Conservation (phyloP, 2,113 vertebrate genomes). For the Neogale vison region DNA sequence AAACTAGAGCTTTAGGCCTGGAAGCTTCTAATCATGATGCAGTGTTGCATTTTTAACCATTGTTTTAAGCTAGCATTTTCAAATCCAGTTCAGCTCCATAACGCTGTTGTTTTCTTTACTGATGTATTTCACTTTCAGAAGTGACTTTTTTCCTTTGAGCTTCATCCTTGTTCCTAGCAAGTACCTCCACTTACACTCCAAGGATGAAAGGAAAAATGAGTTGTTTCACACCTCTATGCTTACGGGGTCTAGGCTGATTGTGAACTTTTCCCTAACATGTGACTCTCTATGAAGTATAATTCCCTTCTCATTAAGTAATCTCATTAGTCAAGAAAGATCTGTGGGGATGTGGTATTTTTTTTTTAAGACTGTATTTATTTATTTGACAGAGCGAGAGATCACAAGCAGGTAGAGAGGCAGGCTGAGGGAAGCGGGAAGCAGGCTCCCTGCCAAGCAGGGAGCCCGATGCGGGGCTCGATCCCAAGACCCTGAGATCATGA, state of each 20-base stretch:
- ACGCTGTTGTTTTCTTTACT: conserved; percentile 84
- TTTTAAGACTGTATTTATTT: neutral
- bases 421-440: too few species aligned
- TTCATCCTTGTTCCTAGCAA: conserved; percentile 65
- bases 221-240: conserved; percentile 30
- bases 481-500: too few species aligned
- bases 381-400: too few species aligned
- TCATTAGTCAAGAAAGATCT: conserved; percentile 35
- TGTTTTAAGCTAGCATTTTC: conserved; percentile 76
- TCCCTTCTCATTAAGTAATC: conserved; percentile 38
- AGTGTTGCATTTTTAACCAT: conserved; percentile 81
- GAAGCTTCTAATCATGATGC: conserved; percentile 67
- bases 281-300: neutral
- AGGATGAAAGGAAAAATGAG: conserved; percentile 60
- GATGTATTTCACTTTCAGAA: conserved; percentile 78
- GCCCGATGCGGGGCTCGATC: too few species aligned
- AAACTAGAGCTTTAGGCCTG: neutral
- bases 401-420: too few species aligned
- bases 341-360: neutral
- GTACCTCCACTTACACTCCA: conserved; percentile 69
- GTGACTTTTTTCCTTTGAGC: conserved; percentile 66
- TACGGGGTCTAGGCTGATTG: conserved; percentile 40
- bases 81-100: conserved; percentile 79
- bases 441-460: too few species aligned
- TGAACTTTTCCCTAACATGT: conserved; percentile 33